These are phyloP conservation scores for Marronus borbonicus DNA, from an alignment of 2,888 invertebrate genomes.

Conservation along the genomic window DNA sequence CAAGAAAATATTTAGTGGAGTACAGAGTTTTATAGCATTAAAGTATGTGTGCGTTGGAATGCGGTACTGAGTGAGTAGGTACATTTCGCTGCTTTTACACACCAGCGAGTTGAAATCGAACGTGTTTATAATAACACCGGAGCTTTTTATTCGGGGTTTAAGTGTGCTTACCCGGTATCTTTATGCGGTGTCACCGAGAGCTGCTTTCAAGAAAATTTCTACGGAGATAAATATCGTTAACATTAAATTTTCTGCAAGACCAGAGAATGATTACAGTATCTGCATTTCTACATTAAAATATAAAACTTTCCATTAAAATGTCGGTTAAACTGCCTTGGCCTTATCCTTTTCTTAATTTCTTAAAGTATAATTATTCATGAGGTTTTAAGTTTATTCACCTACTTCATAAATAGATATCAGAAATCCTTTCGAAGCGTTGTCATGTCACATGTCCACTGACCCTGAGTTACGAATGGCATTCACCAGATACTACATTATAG, in stretches of 20 bases:
- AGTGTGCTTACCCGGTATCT: slow-evolving; percentile 19
- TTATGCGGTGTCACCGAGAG: slow-evolving; percentile 8
- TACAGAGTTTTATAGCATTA: slow-evolving; percentile 31
- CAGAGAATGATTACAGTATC: background rate
- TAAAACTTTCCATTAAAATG: slow-evolving; percentile 11
- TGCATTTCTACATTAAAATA: background rate
- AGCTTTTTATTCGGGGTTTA: slow-evolving; percentile 25
- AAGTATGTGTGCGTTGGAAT: slow-evolving; percentile 26
- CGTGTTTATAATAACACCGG: slow-evolving; percentile 19
- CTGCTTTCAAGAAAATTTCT: slow-evolving; percentile 3
- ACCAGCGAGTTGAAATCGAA: slow-evolving; percentile 24
- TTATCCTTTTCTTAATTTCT: background rate
- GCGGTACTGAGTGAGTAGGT: slow-evolving; percentile 29
- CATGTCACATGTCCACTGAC: too few species aligned
- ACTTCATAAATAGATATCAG: too few species aligned
- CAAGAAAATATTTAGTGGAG: slow-evolving; percentile 28
- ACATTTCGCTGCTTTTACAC: slow-evolving; percentile 24
- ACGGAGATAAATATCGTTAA: slow-evolving; percentile 24
- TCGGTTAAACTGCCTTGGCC: background rate
- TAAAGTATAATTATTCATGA: too few species aligned
- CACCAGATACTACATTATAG: too few species aligned
- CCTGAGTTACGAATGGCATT: too few species aligned
- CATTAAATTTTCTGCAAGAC: background rate
- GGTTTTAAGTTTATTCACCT: too few species aligned
- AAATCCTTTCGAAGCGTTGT: too few species aligned